These are phyloP conservation scores for Dilophus febrilis DNA, from an alignment of 2,888 invertebrate genomes.

Conservation along the genomic window DNA sequence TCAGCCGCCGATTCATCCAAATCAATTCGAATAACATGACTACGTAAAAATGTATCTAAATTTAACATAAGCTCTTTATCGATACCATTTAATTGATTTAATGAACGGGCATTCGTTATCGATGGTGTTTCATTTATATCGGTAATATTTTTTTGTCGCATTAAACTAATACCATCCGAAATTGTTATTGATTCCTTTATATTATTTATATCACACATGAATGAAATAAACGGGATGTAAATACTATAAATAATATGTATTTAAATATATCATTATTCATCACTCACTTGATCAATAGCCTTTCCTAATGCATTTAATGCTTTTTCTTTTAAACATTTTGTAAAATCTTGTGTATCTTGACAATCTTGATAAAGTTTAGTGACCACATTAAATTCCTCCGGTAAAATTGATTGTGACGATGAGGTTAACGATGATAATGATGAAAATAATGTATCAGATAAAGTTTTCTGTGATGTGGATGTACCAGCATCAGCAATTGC, in stretches of 20 bases:
- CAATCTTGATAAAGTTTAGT: conserved; percentile 46
- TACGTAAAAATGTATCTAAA: conserved; percentile 41
- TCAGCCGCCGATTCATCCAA: conserved; percentile 29
- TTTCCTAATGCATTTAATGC: conserved; percentile 39
- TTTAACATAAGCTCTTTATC: conserved; percentile 33
- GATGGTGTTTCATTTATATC: conserved; percentile 27
- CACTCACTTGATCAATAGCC: conserved; percentile 38
- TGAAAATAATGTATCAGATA: no score
- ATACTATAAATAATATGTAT: neutral
- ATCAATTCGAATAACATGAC: conserved; percentile 47
- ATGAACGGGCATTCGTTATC: conserved; percentile 38
- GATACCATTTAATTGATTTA: conserved; percentile 36
- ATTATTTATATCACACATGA: neutral
- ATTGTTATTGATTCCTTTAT: conserved; percentile 41
- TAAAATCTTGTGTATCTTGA: conserved; percentile 40
- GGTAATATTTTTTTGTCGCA: conserved; percentile 39
- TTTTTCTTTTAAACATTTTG: conserved; percentile 42
- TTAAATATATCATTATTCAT: neutral
- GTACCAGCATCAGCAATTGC: no score
- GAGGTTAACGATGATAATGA: no score
- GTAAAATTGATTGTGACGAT: no score
- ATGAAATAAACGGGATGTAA: neutral
- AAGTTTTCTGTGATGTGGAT: no score
- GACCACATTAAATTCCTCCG: conserved; percentile 39
- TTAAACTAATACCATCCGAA: conserved; percentile 40